These are phyloP conservation scores for Ptyas mucosa DNA, from an alignment of 2,113 vertebrate genomes.

Conservation along the genomic window DNA sequence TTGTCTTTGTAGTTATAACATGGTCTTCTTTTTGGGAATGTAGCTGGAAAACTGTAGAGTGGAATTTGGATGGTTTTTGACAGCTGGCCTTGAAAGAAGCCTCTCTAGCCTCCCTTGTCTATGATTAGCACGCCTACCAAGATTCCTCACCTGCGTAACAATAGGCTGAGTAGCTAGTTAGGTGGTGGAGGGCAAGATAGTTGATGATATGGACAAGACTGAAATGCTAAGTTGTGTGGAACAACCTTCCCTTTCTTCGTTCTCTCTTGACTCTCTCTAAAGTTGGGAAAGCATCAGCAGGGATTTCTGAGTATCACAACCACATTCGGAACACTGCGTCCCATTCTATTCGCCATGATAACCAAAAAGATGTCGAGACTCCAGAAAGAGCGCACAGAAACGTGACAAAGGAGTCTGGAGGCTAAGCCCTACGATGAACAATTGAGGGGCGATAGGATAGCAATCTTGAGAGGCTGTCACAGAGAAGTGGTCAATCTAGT, in stretches of 20 bases:
- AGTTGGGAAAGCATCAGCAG: neutral
- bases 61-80: neutral
- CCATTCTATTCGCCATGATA: neutral
- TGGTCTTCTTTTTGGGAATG: neutral
- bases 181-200: neutral
- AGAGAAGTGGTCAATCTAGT: neutral
- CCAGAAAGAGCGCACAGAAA: neutral
- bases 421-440: neutral
- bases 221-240: neutral
- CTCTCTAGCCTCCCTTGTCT: neutral
- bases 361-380: neutral
- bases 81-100: neutral
- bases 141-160: neutral
- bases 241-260: neutral
- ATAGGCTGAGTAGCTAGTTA: neutral
- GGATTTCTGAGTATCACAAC: neutral
- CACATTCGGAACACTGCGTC: neutral
- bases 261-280: neutral
- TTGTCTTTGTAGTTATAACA: too few relatives aligned
- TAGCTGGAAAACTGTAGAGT: neutral
- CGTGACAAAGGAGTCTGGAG: neutral
- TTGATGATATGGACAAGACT: neutral
- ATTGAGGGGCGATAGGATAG: neutral
- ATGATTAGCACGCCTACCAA: neutral
- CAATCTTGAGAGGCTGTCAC: neutral